Base-by-base conservation (phyloP, 2,113 vertebrate genomes). In the Oreotrochilus melanogaster region DNA sequence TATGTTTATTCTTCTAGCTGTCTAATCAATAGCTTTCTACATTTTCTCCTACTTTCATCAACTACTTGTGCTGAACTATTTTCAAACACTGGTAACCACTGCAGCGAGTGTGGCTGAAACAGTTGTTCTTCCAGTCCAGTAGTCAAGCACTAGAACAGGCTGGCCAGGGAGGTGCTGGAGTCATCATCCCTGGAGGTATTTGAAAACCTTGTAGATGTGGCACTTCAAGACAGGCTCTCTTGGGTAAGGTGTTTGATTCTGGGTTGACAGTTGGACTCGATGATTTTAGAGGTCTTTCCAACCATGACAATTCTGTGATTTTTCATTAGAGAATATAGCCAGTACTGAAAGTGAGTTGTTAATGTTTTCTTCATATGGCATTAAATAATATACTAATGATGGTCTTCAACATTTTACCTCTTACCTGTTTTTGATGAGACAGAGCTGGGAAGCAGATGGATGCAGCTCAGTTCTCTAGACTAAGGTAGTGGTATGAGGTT, bases 1-100 rank as follows among this genome's bases (percentile, higher is more conserved):
- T 74, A 39, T 78, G 61, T 74, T 57, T 87, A 16, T 78, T 75
- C 93, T 56, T 56, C 56, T 56, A 66, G 47, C 28, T 95, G 43
- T 86, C 78, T 78, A 61, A 85, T 89, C 74, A 80, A 47, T 58
- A 58, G 15, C n/a, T 70, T 66, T 73, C 35, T 73, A 66, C 9
- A 33, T 48, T 74, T 74, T 91, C 45, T 88, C 13, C 57, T 73
- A 37, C 19, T 92, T 66, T 92, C 35, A 81, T 35, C 22, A 74
- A 21, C 37, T 74, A 35, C 35, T 62, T 50, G 22, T 81, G 24
- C 70, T 88, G 75, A 91, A 42, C 24, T 69, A 9, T 33, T 73
- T 88, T 61, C 47, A 66, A 23, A 35, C 45, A 18, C 21, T 42
- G 65, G 43, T 72, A 69, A 82, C 47, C 10, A 67, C 27, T 67